Percentiles rank a stretch among this genome's conserved stretches.
Evolutionary conservation across 2,797 vertebrate species (phyloP).

Genomic region (Scyliorhinus canicula): DNA sequence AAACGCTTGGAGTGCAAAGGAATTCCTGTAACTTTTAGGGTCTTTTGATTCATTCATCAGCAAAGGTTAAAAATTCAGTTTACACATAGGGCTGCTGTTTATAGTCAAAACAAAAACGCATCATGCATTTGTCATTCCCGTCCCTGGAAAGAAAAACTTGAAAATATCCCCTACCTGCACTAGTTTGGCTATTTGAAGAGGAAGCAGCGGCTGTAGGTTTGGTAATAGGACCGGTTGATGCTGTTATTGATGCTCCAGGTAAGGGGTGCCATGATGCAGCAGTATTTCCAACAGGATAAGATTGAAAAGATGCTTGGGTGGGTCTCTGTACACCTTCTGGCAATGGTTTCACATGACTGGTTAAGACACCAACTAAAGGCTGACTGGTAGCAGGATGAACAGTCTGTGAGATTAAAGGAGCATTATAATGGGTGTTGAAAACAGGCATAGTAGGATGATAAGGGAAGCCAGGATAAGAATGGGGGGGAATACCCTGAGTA

Average conservation of each 20-base stretch:
- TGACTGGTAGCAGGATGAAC: background rate
- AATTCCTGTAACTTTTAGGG: background rate
- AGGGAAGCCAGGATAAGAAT: conserved; percentile 68
- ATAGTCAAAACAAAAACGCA: background rate
- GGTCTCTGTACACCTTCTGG: background rate
- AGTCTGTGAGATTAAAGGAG: background rate
- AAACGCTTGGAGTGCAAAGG: background rate
- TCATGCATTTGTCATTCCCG: background rate
- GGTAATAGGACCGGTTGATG: background rate
- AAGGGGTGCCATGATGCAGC: conserved; percentile 43
- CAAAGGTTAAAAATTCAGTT: background rate
- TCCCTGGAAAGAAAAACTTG: background rate
- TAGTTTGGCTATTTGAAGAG: background rate
- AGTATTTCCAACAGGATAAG: conserved; percentile 58
- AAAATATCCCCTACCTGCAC: conserved; percentile 23
- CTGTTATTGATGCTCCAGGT: background rate
- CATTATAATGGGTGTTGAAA: conserved; percentile 14
- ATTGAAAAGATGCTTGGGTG: conserved; percentile 59
- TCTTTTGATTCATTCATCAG: background rate
- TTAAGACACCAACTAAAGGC: background rate
- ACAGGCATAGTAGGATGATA: conserved; percentile 65
- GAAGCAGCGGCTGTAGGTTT: background rate
- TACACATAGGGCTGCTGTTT: background rate
- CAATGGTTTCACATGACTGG: background rate
- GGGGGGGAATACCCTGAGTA: conserved; percentile 65